Evolutionary conservation across 92 coral and sea anemone genomes (phyloP).

Genomic region (Diadumene lineata): DNA sequence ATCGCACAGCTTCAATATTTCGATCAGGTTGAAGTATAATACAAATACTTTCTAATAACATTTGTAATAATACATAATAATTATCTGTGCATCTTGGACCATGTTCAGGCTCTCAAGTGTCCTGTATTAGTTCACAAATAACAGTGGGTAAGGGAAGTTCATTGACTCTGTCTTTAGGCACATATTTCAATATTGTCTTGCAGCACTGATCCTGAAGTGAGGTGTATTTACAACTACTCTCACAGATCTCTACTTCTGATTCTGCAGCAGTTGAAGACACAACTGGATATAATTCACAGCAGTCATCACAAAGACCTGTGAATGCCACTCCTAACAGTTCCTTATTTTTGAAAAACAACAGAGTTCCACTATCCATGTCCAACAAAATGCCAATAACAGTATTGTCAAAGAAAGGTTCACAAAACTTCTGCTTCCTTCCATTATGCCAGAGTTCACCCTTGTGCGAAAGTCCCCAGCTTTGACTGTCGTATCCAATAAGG

Average conservation of each 20-base stretch:
- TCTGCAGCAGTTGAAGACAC: slow-evolving; percentile 92
- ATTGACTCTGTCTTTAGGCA: slow-evolving; percentile 58
- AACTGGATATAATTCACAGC: slow-evolving; percentile 76
- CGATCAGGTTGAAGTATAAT: background rate
- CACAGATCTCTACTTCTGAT: slow-evolving; percentile 81
- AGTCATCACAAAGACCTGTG: slow-evolving; percentile 60
- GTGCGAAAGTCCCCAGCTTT: slow-evolving; percentile 97
- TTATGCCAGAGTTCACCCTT: slow-evolving; percentile 91
- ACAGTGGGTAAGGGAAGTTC: slow-evolving; percentile 59
- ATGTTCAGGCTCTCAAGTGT: no score
- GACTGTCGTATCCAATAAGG: slow-evolving; percentile 78
- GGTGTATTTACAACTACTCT: slow-evolving; percentile 70
- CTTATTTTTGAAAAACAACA: slow-evolving; percentile 82
- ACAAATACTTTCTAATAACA: background rate
- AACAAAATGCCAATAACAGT: slow-evolving; percentile 82
- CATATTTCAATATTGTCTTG: slow-evolving; percentile 78
- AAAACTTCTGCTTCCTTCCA: slow-evolving; percentile 67
- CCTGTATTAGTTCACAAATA: slow-evolving; percentile 48
- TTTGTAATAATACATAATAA: no score
- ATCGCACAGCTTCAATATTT: background rate
- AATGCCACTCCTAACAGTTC: slow-evolving; percentile 82
- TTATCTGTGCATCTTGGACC: no score
- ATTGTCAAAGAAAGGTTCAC: slow-evolving; percentile 87
- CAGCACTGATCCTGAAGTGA: slow-evolving; percentile 87
- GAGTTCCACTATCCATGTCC: slow-evolving; percentile 86